Base-by-base conservation (phyloP, 2,113 vertebrate genomes). In the Acanthochromis polyacanthus region DNA sequence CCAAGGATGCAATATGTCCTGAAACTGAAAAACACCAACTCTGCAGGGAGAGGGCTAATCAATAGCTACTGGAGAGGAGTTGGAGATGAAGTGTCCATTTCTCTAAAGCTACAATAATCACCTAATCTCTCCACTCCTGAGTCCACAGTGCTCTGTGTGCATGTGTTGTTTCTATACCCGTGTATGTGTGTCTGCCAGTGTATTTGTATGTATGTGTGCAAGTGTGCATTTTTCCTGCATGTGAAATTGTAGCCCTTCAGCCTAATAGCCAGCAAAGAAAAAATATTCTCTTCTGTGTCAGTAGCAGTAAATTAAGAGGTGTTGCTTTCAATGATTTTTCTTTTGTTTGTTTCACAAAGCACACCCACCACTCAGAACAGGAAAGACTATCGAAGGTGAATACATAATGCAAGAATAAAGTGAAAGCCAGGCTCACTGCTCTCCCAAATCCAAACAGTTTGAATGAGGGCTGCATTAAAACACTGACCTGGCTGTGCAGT, bases 71-170 rank as follows among this genome's bases (percentile, higher is more conserved):
- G 16, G 53, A 83, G 76, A 81, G 4, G 19, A 48, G 43, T 28
- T 64, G 45, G 36, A 82, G 67, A 84, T 84, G 65, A 81, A 86
- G 65, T 88, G 64, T 83, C 86, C 53, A 81, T 84, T 88, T 85
- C 72, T 83, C 80, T 45, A 61, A 83, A 86, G 78, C 78, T 66
- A 75, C 64, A 57, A 74, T 88, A 87, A 92, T 85, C 73, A 76
- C 78, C 75, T 77, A 75, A 80, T 59, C 63, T 20, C 56, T 53
- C 51, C 38, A 76, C 38, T 71, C 59, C 40, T 65, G 20, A 14
- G 40, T 77, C 71, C 20, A 74, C 60, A 38, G 73, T 58, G 79
- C 69, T 79, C 46, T 64, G 4, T 56, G 30, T 62, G 45, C 17
- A n/a, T 36, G 7, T 53, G 58, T 30, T 12, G 25, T 48, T 12